Percentiles rank a stretch among this genome's conserved stretches.
Evolutionary conservation across 2,888 invertebrate genomes (phyloP).

Genomic region (Clistopyga incitator): DNA sequence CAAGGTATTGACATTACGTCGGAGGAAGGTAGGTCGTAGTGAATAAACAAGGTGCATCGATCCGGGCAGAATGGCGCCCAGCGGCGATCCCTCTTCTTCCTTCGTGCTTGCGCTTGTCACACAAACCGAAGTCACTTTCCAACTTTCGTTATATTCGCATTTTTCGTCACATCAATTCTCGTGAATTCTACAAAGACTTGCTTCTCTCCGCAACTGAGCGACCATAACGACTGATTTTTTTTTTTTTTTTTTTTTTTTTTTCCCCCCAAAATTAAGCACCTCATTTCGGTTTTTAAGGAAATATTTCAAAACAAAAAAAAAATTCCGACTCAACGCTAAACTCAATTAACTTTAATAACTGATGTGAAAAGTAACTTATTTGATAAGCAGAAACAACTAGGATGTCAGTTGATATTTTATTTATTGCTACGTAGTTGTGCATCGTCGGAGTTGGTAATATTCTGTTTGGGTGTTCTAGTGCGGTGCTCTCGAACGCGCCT

Average conservation of each 20-base stretch:
- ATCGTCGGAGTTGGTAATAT: slow-evolving; percentile 23
- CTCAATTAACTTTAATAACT: too few relatives aligned
- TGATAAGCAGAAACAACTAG: too few relatives aligned
- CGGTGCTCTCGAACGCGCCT: neutral
- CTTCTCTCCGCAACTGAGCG: slow-evolving; percentile 7
- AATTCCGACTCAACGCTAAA: too few relatives aligned
- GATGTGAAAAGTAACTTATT: too few relatives aligned
- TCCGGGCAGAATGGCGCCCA: slow-evolving; percentile 73
- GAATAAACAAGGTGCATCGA: slow-evolving; percentile 72
- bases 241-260: too few relatives aligned
- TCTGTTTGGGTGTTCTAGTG: slow-evolving; percentile 26
- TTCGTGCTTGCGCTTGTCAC: slow-evolving; percentile 1
- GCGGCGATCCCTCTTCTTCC: slow-evolving; percentile 57
- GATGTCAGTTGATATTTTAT: too few relatives aligned
- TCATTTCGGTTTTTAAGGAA: too few relatives aligned
- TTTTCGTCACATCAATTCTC: slow-evolving; percentile 31
- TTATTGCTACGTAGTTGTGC: neutral
- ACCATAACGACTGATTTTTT: too few relatives aligned
- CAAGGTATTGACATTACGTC: slow-evolving; percentile 31
- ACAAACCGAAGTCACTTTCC: slow-evolving; percentile 22
- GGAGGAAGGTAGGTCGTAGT: slow-evolving; percentile 61
- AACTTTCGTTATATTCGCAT: slow-evolving; percentile 11
- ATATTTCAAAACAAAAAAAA: too few relatives aligned
- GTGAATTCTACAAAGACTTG: slow-evolving; percentile 34
- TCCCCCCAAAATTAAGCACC: neutral